Conservation (phyloP, 2,113 vertebrate genomes). For the Alectura lathami region DNA sequence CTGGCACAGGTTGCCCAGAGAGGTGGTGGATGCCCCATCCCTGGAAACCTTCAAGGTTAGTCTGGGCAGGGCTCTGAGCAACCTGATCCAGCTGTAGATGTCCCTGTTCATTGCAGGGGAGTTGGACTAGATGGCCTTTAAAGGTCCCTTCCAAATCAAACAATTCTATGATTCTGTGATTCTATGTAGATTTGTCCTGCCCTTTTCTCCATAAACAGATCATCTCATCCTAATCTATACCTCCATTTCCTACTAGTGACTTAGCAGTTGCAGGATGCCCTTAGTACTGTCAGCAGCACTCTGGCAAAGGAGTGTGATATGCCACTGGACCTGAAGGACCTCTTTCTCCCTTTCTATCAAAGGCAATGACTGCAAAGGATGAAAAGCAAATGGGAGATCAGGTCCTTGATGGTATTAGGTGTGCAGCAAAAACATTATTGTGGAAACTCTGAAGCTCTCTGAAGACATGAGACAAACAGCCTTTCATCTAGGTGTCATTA, state of each 20-base stretch:
- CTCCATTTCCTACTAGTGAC: background rate
- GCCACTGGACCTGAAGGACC: background rate
- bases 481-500: background rate
- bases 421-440: background rate
- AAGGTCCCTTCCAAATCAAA: too few relatives aligned
- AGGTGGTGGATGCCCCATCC: too few relatives aligned
- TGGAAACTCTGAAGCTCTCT: background rate
- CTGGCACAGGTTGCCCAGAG: too few relatives aligned
- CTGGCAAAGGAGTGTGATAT: background rate
- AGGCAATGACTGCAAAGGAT: background rate
- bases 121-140: too few relatives aligned
- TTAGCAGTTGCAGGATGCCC: background rate
- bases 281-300: background rate
- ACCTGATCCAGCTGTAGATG: too few relatives aligned
- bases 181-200: background rate
- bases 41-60: too few relatives aligned
- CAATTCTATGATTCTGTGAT: too few relatives aligned
- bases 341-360: background rate
- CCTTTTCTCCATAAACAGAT: background rate
- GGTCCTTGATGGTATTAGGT: background rate
- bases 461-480: background rate
- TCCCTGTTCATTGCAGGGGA: too few relatives aligned
- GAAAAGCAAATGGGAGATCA: background rate
- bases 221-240: background rate
- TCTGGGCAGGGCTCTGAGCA: too few relatives aligned